phyloP scores from a whole-genome alignment of 2,797 vertebrate species.

The Adelosebastes latens region DNA sequence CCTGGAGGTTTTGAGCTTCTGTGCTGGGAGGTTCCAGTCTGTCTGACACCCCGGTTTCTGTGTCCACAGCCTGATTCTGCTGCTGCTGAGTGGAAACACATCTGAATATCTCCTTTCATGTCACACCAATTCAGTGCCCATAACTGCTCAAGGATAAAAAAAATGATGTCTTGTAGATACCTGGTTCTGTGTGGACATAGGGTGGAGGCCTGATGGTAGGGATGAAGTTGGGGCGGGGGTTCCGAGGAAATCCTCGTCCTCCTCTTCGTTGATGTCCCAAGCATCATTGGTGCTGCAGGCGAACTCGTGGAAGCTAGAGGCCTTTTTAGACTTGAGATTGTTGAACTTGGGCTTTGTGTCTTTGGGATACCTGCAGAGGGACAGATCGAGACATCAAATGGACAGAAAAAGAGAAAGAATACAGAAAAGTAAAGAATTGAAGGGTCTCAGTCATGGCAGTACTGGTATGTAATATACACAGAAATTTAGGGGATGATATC shows the following conservation, averaged over 20 bases:
- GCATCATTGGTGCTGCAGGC: constrained; percentile 96
- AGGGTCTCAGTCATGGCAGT: not conserved
- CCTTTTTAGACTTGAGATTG: constrained; percentile 91
- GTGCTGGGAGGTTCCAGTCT: constrained; percentile 79
- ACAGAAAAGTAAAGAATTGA: not conserved
- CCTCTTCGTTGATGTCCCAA: constrained; percentile 96
- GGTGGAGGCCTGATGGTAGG: constrained; percentile 44
- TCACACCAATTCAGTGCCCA: not conserved
- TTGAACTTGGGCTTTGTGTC: constrained; percentile 87
- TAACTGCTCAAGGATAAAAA: not conserved
- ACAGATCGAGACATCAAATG: constrained; percentile 12
- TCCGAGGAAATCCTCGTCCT: constrained; percentile 84
- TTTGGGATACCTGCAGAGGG: constrained; percentile 88
- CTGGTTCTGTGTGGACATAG: constrained; percentile 45
- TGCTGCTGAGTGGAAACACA: constrained; percentile 4
- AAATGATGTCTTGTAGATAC: constrained; percentile 5
- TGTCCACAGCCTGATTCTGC: constrained; percentile 34
- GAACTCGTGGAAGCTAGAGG: constrained; percentile 96
- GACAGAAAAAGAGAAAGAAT: not conserved
- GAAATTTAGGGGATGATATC: not conserved
- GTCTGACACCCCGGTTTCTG: constrained; percentile 78
- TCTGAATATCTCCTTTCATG: not conserved
- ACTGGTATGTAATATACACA: not conserved
- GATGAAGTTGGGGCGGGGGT: constrained; percentile 39
- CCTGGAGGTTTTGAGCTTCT: constrained; percentile 66